Evolutionary conservation across 64 coral and sea anemone species (phyloP), one percentile per base, ranked within the genome.

Genomic region (Acropora yongei): DNA sequence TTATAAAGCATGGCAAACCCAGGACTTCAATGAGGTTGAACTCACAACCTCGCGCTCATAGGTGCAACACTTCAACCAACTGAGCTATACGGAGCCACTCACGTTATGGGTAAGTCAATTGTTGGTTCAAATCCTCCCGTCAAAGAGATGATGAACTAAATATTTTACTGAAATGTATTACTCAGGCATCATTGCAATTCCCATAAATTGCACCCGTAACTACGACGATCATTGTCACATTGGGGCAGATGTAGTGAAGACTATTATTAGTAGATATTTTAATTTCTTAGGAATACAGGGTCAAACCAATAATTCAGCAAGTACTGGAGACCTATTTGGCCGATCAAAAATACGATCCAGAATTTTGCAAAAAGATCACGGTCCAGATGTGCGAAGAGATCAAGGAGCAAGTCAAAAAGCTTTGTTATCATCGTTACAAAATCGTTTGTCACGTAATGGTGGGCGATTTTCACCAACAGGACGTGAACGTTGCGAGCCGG

Each of bases 391-490:
- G 91, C 60, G 83, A 96, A 40, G 58, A 90, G 66, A 88, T 96
- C 6, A 96, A 96, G 76, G 91, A 86, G 19, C 82, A 88, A 88
- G 92, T 96, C 3, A 96, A 96, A 47, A 80, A 78, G 87, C 81
- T 96, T 78, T 91, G 88, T 91, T 96, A 96, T 75, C 89, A 87
- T 41, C 77, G 95, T 44, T 96, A 96, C 91, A 96, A 96, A 86
- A 90, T 92, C 19, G 78, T 96, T 53, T 96, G 95, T 96, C 95
- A 96, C 88, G 95, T 91, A 49, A 78, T 87, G 55, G 86, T 96
- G 3, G 95, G 95, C 9, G 91, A 93, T 10, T 44, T 90, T 58
- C 89, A 93, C 40, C 73, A 88, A 57, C 95, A 96, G 77, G 95
- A 96, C 42, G 76, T 96, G 13, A 76, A 89, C 45, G 47, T 93